Percentiles rank a stretch among this genome's conserved stretches.
Conservation (phyloP, 2,797 vertebrate species). For the Chaetodon trifasciatus region DNA sequence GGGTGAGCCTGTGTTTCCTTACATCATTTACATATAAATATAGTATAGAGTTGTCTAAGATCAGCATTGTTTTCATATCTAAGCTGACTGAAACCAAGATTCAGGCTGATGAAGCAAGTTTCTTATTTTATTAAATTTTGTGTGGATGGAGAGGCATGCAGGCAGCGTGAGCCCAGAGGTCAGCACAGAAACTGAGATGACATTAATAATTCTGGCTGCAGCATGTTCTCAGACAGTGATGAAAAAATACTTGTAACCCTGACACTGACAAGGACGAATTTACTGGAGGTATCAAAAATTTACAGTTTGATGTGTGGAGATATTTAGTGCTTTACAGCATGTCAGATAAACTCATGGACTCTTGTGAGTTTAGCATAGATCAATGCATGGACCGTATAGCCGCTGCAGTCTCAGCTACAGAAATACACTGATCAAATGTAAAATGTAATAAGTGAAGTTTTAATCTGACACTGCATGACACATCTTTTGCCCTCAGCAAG, state of each 20-base stretch:
- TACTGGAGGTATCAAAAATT: neutral
- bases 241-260: neutral
- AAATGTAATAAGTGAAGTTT: no score
- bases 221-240: neutral
- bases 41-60: no score
- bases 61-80: neutral
- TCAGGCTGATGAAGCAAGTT: neutral
- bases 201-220: neutral
- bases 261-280: neutral
- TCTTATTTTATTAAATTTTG: slow-evolving; percentile 1
- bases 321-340: neutral
- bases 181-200: neutral
- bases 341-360: neutral
- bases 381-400: no score
- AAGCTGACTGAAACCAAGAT: neutral
- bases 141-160: neutral
- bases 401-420: no score
- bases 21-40: no score
- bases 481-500: no score
- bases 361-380: neutral
- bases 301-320: neutral
- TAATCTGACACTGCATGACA: no score
- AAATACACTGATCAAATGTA: no score
- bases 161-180: neutral
- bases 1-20: no score